Evolutionary conservation across 2,888 invertebrate genomes (phyloP).

Genomic region (Rotaria magnacalcarata): DNA sequence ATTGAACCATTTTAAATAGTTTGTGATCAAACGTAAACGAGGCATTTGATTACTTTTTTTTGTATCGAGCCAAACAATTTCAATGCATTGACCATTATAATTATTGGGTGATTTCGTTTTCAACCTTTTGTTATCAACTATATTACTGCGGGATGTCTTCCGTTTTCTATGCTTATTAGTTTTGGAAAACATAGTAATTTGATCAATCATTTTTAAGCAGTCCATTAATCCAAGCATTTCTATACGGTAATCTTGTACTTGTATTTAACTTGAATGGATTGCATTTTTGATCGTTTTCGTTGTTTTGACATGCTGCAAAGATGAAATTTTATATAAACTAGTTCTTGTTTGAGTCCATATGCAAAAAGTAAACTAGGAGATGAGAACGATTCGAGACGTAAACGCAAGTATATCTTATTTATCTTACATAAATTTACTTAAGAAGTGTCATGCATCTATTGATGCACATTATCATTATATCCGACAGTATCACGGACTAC

Average conservation of each 20-base stretch:
- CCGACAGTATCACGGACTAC: no score
- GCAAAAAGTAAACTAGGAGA: no score
- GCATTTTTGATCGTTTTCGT: background rate
- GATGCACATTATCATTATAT: no score
- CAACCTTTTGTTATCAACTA: background rate
- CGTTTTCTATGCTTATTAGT: background rate
- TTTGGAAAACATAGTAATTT: background rate
- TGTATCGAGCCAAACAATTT: background rate
- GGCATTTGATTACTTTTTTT: background rate
- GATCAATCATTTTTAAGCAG: background rate
- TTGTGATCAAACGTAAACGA: conserved; percentile 1
- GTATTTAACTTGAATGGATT: background rate
- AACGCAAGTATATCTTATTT: no score
- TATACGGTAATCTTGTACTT: background rate
- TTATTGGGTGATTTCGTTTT: background rate
- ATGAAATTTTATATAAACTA: background rate
- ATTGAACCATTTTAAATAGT: background rate
- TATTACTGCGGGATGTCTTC: background rate
- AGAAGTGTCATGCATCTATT: no score
- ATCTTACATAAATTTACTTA: no score
- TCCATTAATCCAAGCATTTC: background rate
- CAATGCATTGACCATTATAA: background rate
- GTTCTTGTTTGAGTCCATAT: background rate
- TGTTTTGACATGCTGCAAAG: background rate
- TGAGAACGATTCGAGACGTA: no score